Conservation (phyloP, 2,888 invertebrate genomes). For the Petrophora chlorosata region DNA sequence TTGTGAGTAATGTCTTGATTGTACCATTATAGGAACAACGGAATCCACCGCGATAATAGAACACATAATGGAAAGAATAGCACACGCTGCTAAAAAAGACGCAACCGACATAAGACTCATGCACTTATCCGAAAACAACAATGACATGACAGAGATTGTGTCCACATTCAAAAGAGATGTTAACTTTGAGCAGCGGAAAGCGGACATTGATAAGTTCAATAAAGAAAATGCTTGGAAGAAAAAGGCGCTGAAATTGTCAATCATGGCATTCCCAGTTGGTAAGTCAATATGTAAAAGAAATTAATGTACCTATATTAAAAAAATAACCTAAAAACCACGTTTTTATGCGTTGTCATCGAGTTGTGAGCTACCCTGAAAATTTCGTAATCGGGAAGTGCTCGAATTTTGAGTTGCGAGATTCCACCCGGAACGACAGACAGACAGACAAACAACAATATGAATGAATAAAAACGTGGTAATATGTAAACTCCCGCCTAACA, state of each 20-base stretch:
- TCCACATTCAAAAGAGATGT: slow-evolving; percentile 82
- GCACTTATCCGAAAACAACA: slow-evolving; percentile 72
- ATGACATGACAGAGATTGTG: slow-evolving; percentile 74
- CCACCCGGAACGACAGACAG: too few species aligned
- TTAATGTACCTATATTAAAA: too few species aligned
- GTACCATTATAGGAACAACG: slow-evolving; percentile 66
- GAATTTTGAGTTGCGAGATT: too few species aligned
- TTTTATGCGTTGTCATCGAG: too few species aligned
- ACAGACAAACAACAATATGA: too few species aligned
- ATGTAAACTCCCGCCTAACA: too few species aligned
- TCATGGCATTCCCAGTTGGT: slow-evolving; percentile 86
- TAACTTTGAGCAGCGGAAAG: slow-evolving; percentile 79
- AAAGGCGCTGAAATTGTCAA: slow-evolving; percentile 84
- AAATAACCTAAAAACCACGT: too few species aligned
- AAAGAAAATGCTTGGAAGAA: slow-evolving; percentile 90
- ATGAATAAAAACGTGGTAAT: too few species aligned
- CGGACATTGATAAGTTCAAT: slow-evolving; percentile 83
- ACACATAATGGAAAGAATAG: slow-evolving; percentile 87
- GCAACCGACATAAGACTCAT: slow-evolving; percentile 81
- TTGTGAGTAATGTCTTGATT: too few species aligned
- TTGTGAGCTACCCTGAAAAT: too few species aligned
- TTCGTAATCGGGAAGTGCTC: too few species aligned
- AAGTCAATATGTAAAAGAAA: too few species aligned
- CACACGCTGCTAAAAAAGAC: slow-evolving; percentile 80
- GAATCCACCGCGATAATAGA: slow-evolving; percentile 85